phyloP scores from a whole-genome alignment of 2,888 invertebrate genomes.

The Nemapogon koenigi region DNA sequence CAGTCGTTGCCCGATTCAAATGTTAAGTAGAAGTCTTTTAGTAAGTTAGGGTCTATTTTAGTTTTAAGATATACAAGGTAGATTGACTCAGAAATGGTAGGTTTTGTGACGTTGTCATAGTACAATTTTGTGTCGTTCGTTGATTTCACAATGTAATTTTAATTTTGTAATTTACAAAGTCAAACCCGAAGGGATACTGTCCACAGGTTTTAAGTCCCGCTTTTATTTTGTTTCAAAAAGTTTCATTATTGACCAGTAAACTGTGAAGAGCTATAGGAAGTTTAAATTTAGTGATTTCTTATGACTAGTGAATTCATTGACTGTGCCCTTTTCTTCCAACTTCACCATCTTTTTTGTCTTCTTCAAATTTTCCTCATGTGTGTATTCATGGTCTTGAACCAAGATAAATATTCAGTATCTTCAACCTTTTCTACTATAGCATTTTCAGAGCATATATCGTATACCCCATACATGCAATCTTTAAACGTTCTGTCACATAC shows the following conservation, averaged over 20 bases:
- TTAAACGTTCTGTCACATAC: slow-evolving; percentile 13
- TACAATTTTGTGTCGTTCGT: not conserved
- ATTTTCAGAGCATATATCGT: slow-evolving; percentile 12
- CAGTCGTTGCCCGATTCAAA: not conserved
- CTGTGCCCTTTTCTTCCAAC: slow-evolving; percentile 12
- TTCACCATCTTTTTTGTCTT: slow-evolving; percentile 14
- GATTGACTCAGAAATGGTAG: slow-evolving; percentile 7
- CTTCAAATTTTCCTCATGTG: slow-evolving; percentile 1
- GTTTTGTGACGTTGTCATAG: not conserved
- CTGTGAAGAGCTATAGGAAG: slow-evolving; percentile 8
- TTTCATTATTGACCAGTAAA: slow-evolving; percentile 6
- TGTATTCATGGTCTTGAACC: slow-evolving; percentile 16
- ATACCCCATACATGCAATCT: slow-evolving; percentile 15
- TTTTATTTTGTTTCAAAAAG: slow-evolving; percentile 3
- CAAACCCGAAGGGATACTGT: not conserved
- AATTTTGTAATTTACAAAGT: slow-evolving; percentile 5
- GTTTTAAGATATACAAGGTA: slow-evolving; percentile 10
- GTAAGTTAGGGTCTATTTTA: not conserved
- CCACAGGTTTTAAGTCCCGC: not conserved
- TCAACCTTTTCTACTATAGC: slow-evolving; percentile 6
- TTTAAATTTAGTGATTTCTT: slow-evolving; percentile 11
- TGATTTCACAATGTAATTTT: not conserved
- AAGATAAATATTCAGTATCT: slow-evolving; percentile 9
- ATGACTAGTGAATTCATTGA: slow-evolving; percentile 11
- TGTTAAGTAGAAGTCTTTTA: slow-evolving; percentile 8